Evolutionary conservation across 2,888 invertebrate genomes (phyloP).

Genomic region (Oxystoma pomonae): DNA sequence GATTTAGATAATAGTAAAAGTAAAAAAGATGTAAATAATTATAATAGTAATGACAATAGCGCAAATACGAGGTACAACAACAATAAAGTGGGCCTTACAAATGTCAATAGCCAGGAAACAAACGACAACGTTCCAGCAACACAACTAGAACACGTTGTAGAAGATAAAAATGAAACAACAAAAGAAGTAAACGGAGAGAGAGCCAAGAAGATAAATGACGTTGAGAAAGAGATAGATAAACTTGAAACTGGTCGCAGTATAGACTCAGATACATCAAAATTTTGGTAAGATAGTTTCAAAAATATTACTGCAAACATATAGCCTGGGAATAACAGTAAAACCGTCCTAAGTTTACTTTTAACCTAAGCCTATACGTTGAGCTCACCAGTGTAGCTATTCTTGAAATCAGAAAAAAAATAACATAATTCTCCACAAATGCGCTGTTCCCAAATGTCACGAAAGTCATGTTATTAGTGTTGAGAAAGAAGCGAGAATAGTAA

Average conservation of each 20-base stretch:
- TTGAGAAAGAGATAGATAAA: conserved; percentile 12
- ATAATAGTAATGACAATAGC: neutral
- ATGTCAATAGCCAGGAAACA: neutral
- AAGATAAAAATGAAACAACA: neutral
- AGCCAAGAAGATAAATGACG: conserved; percentile 12
- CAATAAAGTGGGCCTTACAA: neutral
- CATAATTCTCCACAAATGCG: no score
- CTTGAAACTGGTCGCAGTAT: conserved; percentile 38
- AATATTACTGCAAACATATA: no score
- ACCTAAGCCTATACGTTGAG: no score
- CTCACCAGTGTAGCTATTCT: no score
- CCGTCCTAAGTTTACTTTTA: no score
- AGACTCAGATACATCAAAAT: conserved; percentile 46
- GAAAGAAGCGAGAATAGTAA: no score
- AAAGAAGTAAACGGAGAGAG: conserved; percentile 18
- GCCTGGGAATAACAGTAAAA: no score
- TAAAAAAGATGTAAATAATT: neutral
- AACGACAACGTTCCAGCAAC: neutral
- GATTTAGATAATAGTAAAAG: neutral
- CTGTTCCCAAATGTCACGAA: no score
- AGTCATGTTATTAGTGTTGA: no score
- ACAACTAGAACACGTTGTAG: neutral
- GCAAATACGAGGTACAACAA: neutral
- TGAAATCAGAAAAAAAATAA: no score
- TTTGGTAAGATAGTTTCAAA: no score